Evolutionary conservation across 2,113 vertebrate species (phyloP), one percentile per base, ranked within the genome.

Genomic region (Nettapus auritus): DNA sequence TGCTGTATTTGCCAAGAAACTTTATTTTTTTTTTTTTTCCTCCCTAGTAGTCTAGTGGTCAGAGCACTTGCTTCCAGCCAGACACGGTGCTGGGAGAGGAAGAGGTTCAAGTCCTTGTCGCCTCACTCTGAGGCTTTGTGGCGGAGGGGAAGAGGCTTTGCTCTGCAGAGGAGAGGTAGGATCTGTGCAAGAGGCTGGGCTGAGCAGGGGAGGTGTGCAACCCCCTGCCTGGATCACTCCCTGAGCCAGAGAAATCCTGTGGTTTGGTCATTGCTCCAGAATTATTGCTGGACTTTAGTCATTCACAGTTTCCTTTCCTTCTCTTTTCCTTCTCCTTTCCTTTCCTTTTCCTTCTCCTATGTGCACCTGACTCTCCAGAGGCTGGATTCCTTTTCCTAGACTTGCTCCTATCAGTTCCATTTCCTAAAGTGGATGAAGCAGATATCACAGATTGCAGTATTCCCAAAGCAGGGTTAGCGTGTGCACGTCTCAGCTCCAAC

Each of bases 331-430:
- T 95, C 93, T 80, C 66, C 77, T 86, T 21, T 44, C 16, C 42
- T 44, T 18, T 63, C 28, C 31, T 86, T 63, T 56, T 93, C 42
- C 2, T 1, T 70, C 64, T 82, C 29, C 16, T 63, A 4, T 59
- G 21, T 14, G 29, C 3, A 18, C 46, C 62, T 28, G 55, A 38
- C 38, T 59, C 68, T 70, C 25, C 60, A 83, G 64, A 77, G 80
- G 9, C 9, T 83, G 88, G 31, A 86, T 86, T 94, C 60, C 42
- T 83, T 95, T 94, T 80, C 60, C 81, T 86, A 73, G 36, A 40
- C 76, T 83, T 70, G 68, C 13, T 88, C 20, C 73, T 88, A 83
- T 83, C 80, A 86, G 36, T 38, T 77, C 36, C 11, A 3, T 91
- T 88, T 96, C 82, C 64, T 89, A 13, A 91, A 74, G 60, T 64